phyloP scores from a whole-genome alignment of 1,140 invertebrate species.

The Aphaenogaster ashmeadi region DNA sequence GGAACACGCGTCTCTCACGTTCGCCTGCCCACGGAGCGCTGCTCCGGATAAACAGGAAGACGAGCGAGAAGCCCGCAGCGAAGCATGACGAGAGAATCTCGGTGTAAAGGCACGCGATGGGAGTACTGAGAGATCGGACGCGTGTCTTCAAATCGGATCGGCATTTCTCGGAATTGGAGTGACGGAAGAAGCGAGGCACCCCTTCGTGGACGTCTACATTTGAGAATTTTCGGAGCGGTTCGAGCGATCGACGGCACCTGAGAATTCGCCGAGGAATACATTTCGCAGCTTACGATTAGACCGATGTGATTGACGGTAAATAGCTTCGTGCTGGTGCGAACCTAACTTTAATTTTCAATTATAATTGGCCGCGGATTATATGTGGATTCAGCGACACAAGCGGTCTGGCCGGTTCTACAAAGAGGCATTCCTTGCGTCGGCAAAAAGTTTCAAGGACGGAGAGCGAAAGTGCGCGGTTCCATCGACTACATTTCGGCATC shows the following conservation, averaged over 20 bases:
- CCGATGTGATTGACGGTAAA: neutral
- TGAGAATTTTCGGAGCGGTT: neutral
- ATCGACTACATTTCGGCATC: neutral
- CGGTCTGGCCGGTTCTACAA: neutral
- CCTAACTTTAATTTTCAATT: neutral
- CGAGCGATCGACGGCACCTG: neutral
- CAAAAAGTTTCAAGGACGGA: conserved; percentile 43
- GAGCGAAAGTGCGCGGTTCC: conserved; percentile 16
- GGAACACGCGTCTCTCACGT: neutral
- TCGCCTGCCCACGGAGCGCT: neutral
- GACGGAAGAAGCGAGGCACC: neutral
- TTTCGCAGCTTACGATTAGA: neutral
- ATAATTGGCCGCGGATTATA: neutral
- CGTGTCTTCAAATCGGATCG: neutral
- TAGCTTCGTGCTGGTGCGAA: neutral
- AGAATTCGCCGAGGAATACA: neutral
- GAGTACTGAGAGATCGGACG: neutral
- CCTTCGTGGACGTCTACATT: neutral
- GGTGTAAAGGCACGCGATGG: neutral
- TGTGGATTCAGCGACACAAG: neutral
- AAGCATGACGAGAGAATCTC: conserved; percentile 3
- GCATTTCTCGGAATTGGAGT: neutral
- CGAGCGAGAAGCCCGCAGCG: neutral
- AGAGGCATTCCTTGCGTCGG: neutral
- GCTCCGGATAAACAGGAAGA: neutral